These are phyloP conservation scores for Nephrotoma flavescens DNA, from an alignment of 2,888 invertebrate species.

Conservation along the genomic window DNA sequence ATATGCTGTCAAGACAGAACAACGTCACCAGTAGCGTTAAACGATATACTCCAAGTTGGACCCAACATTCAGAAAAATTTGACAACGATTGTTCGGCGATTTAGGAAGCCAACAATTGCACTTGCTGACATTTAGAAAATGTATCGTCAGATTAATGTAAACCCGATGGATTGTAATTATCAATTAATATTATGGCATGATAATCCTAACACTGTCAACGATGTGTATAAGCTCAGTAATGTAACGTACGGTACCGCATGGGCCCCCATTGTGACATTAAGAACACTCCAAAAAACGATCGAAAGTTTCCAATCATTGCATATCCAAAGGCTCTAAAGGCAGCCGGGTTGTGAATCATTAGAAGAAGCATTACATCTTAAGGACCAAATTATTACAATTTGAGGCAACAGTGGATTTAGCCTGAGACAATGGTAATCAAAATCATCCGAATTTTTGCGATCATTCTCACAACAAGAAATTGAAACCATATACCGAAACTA, in stretches of 20 bases:
- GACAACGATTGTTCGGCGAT: not conserved
- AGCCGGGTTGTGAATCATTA: not conserved
- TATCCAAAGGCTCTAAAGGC: not conserved
- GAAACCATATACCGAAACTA: too few species aligned
- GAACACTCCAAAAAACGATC: slow-evolving; percentile 5
- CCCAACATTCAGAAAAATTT: not conserved
- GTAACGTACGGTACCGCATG: slow-evolving; percentile 7
- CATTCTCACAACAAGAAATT: too few species aligned
- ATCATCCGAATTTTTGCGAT: not conserved
- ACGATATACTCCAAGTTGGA: not conserved
- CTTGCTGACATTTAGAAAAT: too few species aligned
- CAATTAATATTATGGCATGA: slow-evolving; percentile 1
- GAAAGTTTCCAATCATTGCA: not conserved
- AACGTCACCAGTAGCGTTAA: not conserved
- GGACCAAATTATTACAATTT: not conserved
- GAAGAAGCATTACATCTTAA: not conserved
- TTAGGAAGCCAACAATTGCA: not conserved
- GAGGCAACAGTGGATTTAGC: not conserved
- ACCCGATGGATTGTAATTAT: not conserved
- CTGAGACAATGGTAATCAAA: not conserved
- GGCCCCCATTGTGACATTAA: slow-evolving; percentile 5
- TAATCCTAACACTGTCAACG: not conserved
- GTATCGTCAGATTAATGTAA: too few species aligned
- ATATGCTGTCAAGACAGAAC: not conserved
- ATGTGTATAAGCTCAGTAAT: not conserved